Percentiles rank a stretch among this genome's conserved stretches.
Evolutionary conservation across 2,888 invertebrate species (phyloP).

Genomic region (Lepeophtheirus nordmannii): DNA sequence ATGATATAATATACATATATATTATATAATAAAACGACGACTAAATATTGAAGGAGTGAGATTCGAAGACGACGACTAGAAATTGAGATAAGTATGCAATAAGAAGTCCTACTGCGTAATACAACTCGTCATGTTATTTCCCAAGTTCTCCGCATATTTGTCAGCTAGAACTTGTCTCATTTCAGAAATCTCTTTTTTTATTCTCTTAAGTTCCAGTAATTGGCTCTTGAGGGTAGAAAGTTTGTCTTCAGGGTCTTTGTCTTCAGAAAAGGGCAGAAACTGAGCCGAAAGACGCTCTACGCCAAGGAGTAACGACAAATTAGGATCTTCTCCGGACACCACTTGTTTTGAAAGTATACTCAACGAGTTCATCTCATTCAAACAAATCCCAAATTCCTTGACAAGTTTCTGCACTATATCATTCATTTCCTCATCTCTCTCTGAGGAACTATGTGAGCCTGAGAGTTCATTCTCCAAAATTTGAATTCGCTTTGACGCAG

Average conservation of each 20-base stretch:
- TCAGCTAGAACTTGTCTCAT: conserved; percentile 4
- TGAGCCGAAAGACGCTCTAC: neutral
- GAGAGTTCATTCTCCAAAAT: neutral
- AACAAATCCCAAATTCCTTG: neutral
- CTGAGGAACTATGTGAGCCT: neutral
- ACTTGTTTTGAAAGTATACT: neutral
- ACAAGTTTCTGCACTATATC: neutral
- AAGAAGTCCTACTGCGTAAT: neutral
- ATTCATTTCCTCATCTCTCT: neutral
- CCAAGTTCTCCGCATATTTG: conserved; percentile 10
- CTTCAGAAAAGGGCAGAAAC: neutral
- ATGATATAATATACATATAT: no score
- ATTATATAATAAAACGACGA: no score
- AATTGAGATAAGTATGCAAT: no score
- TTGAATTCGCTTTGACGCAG: neutral
- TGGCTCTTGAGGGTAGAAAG: neutral
- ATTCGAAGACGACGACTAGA: no score
- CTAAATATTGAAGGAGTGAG: no score
- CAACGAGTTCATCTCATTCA: neutral
- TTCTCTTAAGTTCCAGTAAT: neutral
- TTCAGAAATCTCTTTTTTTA: conserved; percentile 7
- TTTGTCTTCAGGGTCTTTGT: neutral
- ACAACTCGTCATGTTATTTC: conserved; percentile 14
- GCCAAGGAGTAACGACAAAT: conserved; percentile 4
- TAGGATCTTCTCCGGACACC: conserved; percentile 11